Percentiles rank a stretch among this genome's conserved stretches.
Conservation (phyloP, 2,113 vertebrate species). For the Ailuropoda melanoleuca region DNA sequence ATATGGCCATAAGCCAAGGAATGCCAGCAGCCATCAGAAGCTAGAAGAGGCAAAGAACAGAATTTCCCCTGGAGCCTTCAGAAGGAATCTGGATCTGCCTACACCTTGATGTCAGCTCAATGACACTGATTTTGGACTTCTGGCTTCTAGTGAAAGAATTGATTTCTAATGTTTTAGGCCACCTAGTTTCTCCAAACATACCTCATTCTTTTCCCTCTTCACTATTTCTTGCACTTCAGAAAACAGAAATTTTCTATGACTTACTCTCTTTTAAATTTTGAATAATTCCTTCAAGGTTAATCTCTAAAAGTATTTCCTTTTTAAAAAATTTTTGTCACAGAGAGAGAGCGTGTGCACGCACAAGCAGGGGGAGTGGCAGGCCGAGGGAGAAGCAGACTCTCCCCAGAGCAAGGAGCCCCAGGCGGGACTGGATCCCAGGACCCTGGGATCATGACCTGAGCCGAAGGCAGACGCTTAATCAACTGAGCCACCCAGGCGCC, state of each 20-base stretch:
- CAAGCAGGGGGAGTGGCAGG: too few species aligned
- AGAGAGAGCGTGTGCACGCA: too few species aligned
- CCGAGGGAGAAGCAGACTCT: too few species aligned
- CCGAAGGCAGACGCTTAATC: too few species aligned
- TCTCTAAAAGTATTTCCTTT: not conserved
- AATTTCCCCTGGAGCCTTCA: not conserved
- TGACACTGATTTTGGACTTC: not conserved
- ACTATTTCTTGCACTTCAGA: not conserved
- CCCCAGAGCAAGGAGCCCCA: too few species aligned
- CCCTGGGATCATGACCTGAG: too few species aligned
- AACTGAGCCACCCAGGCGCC: too few species aligned
- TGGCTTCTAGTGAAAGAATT: not conserved
- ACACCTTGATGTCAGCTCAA: not conserved
- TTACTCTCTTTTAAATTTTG: conserved; percentile 1
- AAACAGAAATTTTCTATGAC: not conserved
- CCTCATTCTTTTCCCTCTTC: not conserved
- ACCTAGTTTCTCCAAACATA: not conserved
- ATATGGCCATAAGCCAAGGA: not conserved
- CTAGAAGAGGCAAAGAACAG: not conserved
- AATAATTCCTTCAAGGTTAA: conserved; percentile 16
- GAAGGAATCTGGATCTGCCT: not conserved
- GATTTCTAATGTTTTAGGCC: not conserved
- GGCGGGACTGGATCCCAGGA: too few species aligned
- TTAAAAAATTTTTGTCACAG: too few species aligned
- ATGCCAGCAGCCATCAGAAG: not conserved